Conservation (phyloP, 2,797 vertebrate genomes). For the Xenopus petersii region DNA sequence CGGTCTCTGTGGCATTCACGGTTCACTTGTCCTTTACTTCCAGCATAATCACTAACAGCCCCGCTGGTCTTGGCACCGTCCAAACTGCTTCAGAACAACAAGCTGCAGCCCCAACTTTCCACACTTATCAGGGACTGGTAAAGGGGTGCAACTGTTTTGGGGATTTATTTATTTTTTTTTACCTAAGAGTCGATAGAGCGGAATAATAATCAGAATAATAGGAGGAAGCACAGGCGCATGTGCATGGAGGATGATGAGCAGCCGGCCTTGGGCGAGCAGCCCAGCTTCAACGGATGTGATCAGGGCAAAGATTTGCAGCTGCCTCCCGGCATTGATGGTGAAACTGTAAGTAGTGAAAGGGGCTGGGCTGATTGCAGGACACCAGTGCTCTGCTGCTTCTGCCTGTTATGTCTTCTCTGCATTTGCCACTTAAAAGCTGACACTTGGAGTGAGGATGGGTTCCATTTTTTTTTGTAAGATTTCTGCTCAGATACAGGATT, state of each 20-base stretch:
- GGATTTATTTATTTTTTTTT: too few relatives aligned
- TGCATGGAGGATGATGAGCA: constrained; percentile 76
- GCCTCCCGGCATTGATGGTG: constrained; percentile 74
- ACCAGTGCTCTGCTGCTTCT: too few relatives aligned
- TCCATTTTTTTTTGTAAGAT: constrained; percentile 6
- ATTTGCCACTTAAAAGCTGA: too few relatives aligned
- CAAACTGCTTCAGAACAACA: neutral
- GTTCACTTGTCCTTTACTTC: constrained; percentile 34
- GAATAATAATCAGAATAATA: constrained; percentile 1
- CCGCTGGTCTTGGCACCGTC: neutral
- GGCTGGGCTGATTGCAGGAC: neutral
- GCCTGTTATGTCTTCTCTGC: neutral
- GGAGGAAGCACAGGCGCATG: constrained; percentile 71
- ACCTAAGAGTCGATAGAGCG: neutral
- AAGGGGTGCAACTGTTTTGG: neutral
- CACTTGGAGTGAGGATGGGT: neutral
- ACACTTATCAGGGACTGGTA: neutral
- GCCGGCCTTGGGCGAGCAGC: constrained; percentile 67
- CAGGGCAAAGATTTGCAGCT: constrained; percentile 74
- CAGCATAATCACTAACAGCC: constrained; percentile 4
- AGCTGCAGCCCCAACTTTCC: neutral
- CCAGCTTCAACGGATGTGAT: constrained; percentile 80
- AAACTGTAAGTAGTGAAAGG: constrained; percentile 81
- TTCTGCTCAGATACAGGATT: neutral
- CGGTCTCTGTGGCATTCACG: constrained; percentile 23